These are phyloP conservation scores for Drosophila anomalata DNA, from an alignment of 2,888 invertebrate genomes.

Conservation along the genomic window DNA sequence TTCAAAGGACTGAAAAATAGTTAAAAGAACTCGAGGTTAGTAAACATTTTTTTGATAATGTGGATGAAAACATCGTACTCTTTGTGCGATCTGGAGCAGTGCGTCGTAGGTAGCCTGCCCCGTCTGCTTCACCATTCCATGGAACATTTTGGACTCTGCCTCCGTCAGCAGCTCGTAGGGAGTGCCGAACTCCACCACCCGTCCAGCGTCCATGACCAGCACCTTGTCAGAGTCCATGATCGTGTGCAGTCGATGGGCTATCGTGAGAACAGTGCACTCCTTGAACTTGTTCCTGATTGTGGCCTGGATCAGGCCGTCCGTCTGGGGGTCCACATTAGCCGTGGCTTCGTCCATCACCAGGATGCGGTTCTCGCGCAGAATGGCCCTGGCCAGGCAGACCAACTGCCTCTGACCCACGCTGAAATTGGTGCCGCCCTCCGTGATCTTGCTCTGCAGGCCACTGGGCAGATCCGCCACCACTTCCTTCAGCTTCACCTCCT, in stretches of 20 bases:
- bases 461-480: no score
- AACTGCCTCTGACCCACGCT: conserved; percentile 96
- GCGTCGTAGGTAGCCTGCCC: conserved; percentile 88
- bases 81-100: conserved; percentile 86
- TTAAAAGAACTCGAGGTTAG: background rate
- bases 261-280: conserved; percentile 93
- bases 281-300: conserved; percentile 91
- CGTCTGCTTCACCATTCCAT: conserved; percentile 87
- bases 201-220: conserved; percentile 89
- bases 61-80: conserved; percentile 72
- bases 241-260: conserved; percentile 95
- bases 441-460: conserved; percentile 58
- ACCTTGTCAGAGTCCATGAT: conserved; percentile 87
- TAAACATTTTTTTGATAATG: no score
- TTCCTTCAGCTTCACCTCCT: no score
- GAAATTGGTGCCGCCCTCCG: conserved; percentile 92
- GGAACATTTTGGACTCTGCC: conserved; percentile 84
- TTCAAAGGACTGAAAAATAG: conserved; percentile 57
- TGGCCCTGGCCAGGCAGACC: conserved; percentile 94
- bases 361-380: conserved; percentile 92
- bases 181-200: conserved; percentile 88
- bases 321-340: conserved; percentile 95
- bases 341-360: conserved; percentile 96
- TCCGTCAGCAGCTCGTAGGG: conserved; percentile 86
- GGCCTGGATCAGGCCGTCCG: conserved; percentile 92